These are phyloP conservation scores for Calidris pugnax DNA, from an alignment of 2,113 vertebrate genomes.

Conservation along the genomic window DNA sequence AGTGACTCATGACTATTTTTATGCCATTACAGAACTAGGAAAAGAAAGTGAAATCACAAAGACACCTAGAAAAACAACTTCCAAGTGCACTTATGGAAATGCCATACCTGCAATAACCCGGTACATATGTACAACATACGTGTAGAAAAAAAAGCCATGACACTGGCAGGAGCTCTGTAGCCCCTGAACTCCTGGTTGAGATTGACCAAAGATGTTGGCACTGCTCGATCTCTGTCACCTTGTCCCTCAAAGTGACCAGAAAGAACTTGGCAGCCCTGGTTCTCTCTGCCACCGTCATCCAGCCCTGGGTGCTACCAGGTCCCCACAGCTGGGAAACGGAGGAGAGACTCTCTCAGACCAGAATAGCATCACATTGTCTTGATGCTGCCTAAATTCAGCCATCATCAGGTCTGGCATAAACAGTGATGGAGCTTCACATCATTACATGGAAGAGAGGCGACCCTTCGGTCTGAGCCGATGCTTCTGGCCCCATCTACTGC, in stretches of 20 bases:
- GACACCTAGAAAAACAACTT: neutral
- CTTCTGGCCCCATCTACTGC: neutral
- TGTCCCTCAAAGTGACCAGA: neutral
- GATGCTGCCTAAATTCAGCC: neutral
- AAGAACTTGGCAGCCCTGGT: neutral
- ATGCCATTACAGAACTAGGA: neutral
- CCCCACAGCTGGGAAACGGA: neutral
- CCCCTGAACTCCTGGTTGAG: neutral
- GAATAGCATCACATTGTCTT: neutral
- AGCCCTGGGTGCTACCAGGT: too few species aligned
- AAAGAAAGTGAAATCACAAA: neutral
- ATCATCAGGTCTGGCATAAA: neutral
- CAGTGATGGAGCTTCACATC: neutral
- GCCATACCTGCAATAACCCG: neutral
- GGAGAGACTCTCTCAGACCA: neutral
- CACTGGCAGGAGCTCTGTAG: neutral
- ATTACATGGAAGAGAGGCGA: rapidly evolving
- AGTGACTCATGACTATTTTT: neutral
- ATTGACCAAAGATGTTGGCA: neutral
- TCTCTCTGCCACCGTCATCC: neutral
- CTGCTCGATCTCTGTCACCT: neutral
- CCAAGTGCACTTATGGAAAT: neutral
- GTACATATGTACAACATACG: neutral
- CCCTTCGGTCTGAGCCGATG: neutral
- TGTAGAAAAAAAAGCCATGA: neutral